A percentile compares a stretch with the other conserved stretches of the same genome.
These are phyloP conservation scores for Notolepis coatsorum DNA, from an alignment of 2,797 vertebrate genomes.

Conservation along the genomic window DNA sequence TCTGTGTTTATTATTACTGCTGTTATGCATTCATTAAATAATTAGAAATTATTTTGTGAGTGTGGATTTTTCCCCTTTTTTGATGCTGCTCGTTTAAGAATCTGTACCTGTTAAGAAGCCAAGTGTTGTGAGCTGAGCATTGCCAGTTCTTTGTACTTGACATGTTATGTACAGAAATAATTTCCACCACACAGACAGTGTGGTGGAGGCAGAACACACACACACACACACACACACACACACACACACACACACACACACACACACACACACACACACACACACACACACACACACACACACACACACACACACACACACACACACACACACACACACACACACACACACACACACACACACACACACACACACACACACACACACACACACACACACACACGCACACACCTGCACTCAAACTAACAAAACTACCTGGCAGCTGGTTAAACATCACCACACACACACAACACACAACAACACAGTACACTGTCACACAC, in stretches of 20 bases:
- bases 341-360: constrained; percentile 3
- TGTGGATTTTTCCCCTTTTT: too few species aligned
- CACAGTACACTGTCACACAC: constrained; percentile 35
- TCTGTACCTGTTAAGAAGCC: too few species aligned
- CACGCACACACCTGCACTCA: constrained; percentile 59
- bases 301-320: constrained; percentile 14
- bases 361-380: constrained; percentile 6
- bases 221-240: background rate
- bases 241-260: constrained; percentile 11
- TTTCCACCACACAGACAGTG: too few species aligned
- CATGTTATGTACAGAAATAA: too few species aligned
- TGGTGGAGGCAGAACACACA: constrained; percentile 19
- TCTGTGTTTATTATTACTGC: too few species aligned
- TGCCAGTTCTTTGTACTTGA: too few species aligned
- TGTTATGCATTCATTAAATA: too few species aligned
- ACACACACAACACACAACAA: too few species aligned
- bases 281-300: constrained; percentile 21
- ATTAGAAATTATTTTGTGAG: too few species aligned
- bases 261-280: constrained; percentile 17
- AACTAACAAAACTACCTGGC: constrained; percentile 60
- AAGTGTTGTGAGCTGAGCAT: too few species aligned
- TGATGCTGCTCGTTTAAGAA: too few species aligned
- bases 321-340: background rate
- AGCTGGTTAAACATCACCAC: constrained; percentile 77
- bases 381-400: constrained; percentile 10